Evolutionary conservation across 1,140 invertebrate genomes (phyloP).

Genomic region (Eumaeus atala): DNA sequence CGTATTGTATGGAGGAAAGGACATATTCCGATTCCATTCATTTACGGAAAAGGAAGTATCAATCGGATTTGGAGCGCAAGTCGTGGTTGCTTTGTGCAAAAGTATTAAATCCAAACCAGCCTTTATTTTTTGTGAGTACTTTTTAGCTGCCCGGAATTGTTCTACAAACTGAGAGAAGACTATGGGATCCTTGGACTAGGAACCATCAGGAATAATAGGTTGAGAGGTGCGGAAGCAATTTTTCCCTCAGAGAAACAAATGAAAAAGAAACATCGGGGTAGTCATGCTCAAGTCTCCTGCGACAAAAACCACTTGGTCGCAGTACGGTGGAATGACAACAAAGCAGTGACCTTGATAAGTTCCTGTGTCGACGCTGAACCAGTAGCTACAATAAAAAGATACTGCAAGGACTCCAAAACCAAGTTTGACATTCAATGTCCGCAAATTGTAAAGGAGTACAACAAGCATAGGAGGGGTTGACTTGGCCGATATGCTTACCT

Average conservation of each 20-base stretch:
- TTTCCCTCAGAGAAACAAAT: conserved; percentile 41
- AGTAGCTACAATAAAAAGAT: conserved; percentile 32
- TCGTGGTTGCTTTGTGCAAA: conserved; percentile 30
- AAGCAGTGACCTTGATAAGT: conserved; percentile 53
- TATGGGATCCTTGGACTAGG: conserved; percentile 29
- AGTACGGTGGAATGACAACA: conserved; percentile 66
- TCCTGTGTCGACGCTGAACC: conserved; percentile 46
- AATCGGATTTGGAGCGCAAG: conserved; percentile 28
- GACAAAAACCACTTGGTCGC: conserved; percentile 36
- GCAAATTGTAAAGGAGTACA: conserved; percentile 58
- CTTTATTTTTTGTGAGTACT: conserved; percentile 31
- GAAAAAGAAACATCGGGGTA: conserved; percentile 38
- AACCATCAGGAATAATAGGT: conserved; percentile 26
- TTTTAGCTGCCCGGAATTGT: conserved; percentile 28
- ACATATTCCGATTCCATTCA: conserved; percentile 28
- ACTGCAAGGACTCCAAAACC: conserved; percentile 26
- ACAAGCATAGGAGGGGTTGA: conserved; percentile 42
- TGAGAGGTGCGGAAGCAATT: conserved; percentile 28
- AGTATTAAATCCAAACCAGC: conserved; percentile 24
- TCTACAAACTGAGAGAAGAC: conserved; percentile 23
- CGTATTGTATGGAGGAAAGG: conserved; percentile 40
- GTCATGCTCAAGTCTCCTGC: conserved; percentile 22
- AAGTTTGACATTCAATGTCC: conserved; percentile 48
- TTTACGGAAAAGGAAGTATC: conserved; percentile 28
- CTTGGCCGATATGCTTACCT: conserved; percentile 37